Percentiles rank a stretch among this genome's conserved stretches.
Conservation (phyloP, 1,140 invertebrate species). For the Pseudomyrmex cubaensis region DNA sequence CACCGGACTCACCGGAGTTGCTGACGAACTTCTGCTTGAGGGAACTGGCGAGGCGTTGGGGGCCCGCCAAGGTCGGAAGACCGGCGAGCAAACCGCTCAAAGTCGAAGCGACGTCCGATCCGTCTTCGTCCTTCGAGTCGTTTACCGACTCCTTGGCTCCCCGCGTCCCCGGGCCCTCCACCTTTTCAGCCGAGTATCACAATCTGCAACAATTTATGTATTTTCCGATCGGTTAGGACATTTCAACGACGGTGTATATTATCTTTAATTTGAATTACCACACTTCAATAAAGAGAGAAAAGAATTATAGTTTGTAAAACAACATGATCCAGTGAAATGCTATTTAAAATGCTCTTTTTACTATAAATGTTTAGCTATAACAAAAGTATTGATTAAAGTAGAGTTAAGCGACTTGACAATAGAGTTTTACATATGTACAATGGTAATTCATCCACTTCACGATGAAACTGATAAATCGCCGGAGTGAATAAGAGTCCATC, state of each 20-base stretch:
- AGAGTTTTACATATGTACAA: too few relatives aligned
- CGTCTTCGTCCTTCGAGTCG: conserved; percentile 81
- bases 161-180: conserved; percentile 84
- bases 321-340: neutral
- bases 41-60: conserved; percentile 84
- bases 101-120: conserved; percentile 80
- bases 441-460: neutral
- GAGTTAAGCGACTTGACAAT: neutral
- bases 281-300: neutral
- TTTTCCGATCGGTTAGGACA: conserved; percentile 17
- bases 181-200: conserved; percentile 83
- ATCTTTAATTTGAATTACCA: too few relatives aligned
- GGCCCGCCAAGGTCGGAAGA: conserved; percentile 83
- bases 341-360: neutral
- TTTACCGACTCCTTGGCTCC: conserved; percentile 83
- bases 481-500: conserved; percentile 33
- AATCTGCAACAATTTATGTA: conserved; percentile 71
- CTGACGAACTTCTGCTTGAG: conserved; percentile 82
- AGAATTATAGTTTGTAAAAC: neutral
- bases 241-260: neutral
- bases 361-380: neutral
- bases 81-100: conserved; percentile 82
- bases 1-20: conserved; percentile 82
- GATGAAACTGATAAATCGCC: neutral
- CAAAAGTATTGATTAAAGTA: neutral